phyloP scores from a whole-genome alignment of 2,888 invertebrate genomes.

The Sesia apiformis region DNA sequence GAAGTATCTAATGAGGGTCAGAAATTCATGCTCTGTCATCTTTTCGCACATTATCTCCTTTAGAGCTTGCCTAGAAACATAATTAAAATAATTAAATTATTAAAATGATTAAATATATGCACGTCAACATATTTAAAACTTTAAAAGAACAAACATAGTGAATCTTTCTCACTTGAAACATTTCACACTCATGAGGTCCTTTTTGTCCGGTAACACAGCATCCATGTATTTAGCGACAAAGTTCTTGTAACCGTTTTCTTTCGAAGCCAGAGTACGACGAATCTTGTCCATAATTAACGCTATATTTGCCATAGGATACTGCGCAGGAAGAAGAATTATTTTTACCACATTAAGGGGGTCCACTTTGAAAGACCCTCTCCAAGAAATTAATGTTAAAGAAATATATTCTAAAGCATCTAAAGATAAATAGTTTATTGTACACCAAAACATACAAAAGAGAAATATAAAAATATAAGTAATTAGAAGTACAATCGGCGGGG shows the following conservation, averaged over 20 bases:
- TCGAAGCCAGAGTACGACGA: constrained; percentile 76
- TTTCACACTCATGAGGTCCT: constrained; percentile 53
- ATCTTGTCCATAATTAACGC: constrained; percentile 83
- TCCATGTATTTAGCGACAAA: constrained; percentile 82
- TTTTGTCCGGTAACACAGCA: constrained; percentile 42
- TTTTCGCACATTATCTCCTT: constrained; percentile 78
- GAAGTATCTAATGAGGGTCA: constrained; percentile 83
- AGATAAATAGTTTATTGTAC: too few relatives aligned
- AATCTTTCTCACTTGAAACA: constrained; percentile 54
- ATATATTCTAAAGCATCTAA: too few relatives aligned
- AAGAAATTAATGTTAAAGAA: too few relatives aligned
- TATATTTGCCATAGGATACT: constrained; percentile 85
- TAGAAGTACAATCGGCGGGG: too few relatives aligned
- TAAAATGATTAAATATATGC: constrained; percentile 1
- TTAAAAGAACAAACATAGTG: not conserved
- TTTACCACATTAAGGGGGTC: too few relatives aligned
- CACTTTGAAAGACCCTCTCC: too few relatives aligned
- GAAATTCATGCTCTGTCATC: constrained; percentile 87
- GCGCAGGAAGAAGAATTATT: not conserved
- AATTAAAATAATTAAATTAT: constrained; percentile 1
- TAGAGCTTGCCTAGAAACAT: constrained; percentile 73
- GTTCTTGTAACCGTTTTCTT: constrained; percentile 79
- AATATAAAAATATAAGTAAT: too few relatives aligned
- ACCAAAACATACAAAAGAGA: too few relatives aligned
- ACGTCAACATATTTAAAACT: not conserved